phyloP scores from a whole-genome alignment of 2,888 invertebrate species.

The Melieria picta region DNA sequence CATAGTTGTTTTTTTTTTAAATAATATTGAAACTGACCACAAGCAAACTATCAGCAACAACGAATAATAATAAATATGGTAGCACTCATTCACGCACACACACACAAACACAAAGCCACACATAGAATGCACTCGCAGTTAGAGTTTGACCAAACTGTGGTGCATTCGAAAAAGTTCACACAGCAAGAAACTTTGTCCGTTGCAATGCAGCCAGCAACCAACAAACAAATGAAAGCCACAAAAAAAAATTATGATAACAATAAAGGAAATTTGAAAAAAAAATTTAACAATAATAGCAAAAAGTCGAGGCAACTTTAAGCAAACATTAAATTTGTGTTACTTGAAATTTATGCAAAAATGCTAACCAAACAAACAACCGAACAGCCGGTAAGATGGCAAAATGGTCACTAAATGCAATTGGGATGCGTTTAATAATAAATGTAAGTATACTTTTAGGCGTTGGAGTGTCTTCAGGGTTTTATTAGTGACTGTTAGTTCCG shows the following conservation, averaged over 20 bases:
- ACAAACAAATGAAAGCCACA: not conserved
- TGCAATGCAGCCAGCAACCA: not conserved
- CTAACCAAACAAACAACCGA: not conserved
- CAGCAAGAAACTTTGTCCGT: not conserved
- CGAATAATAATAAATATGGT: too few relatives aligned
- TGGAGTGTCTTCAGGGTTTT: not conserved
- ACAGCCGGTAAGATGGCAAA: not conserved
- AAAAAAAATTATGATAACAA: too few relatives aligned
- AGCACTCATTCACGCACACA: too few relatives aligned
- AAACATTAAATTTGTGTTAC: not conserved
- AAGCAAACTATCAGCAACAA: too few relatives aligned
- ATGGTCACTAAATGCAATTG: not conserved
- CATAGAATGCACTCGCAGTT: too few relatives aligned
- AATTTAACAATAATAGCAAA: not conserved
- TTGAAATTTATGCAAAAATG: not conserved
- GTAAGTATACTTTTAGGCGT: not conserved
- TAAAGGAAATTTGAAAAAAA: not conserved
- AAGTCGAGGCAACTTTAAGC: not conserved
- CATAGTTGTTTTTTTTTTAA: too few relatives aligned
- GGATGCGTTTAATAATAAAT: not conserved
- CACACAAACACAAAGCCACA: too few relatives aligned
- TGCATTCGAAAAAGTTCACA: not conserved
- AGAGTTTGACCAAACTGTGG: too few relatives aligned
- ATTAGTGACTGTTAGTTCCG: too few relatives aligned
- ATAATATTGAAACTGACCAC: too few relatives aligned